phyloP scores from a whole-genome alignment of 2,797 vertebrate genomes.

The Petrocephalus sullivani region DNA sequence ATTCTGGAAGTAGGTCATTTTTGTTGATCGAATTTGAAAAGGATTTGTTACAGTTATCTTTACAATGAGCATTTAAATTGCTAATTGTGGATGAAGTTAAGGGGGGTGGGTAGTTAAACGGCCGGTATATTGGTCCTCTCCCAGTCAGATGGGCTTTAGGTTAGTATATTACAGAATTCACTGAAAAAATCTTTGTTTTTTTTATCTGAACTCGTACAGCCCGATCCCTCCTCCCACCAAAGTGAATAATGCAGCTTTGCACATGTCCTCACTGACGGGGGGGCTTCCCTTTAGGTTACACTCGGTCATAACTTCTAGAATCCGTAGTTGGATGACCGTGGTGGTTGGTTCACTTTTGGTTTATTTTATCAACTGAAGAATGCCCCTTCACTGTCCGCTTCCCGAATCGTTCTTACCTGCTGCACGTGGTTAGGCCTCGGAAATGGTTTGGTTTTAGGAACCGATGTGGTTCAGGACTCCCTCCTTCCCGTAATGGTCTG shows the following conservation, averaged over 20 bases:
- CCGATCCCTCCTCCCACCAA: neutral
- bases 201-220: neutral
- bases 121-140: neutral
- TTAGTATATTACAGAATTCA: neutral
- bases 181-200: neutral
- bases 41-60: neutral
- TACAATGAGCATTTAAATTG: neutral
- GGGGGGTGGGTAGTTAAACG: neutral
- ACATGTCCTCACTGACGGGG: neutral
- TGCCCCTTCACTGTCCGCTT: neutral
- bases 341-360: neutral
- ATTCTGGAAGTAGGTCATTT: neutral
- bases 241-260: neutral
- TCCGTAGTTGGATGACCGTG: neutral
- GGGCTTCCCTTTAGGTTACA: neutral
- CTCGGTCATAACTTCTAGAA: neutral
- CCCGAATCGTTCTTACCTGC: conserved; percentile 29
- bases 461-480: conserved; percentile 31
- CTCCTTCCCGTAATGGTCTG: neutral
- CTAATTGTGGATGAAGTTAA: neutral
- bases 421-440: conserved; percentile 30
- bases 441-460: conserved; percentile 30
- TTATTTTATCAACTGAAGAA: neutral
- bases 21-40: conserved; percentile 1
- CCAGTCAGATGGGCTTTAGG: neutral